Evolutionary conservation across 2,797 vertebrate species (phyloP).

Genomic region (Alcedo atthis): DNA sequence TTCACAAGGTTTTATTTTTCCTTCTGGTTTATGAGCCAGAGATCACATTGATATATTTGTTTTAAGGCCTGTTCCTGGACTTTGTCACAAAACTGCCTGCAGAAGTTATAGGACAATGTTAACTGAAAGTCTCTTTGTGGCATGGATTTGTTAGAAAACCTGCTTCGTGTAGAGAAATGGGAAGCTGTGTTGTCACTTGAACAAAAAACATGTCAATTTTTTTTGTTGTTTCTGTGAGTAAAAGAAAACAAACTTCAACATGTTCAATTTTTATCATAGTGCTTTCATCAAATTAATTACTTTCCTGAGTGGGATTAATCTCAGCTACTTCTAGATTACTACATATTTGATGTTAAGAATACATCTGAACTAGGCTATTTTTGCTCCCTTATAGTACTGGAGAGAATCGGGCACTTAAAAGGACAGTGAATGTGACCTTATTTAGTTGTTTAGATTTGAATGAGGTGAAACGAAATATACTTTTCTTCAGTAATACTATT

Average conservation of each 20-base stretch:
- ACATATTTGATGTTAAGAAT: background rate
- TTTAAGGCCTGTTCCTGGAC: background rate
- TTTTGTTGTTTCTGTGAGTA: background rate
- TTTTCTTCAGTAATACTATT: background rate
- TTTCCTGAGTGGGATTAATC: background rate
- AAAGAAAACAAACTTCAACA: background rate
- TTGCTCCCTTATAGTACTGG: background rate
- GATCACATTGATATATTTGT: background rate
- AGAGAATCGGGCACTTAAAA: background rate
- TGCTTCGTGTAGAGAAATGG: background rate
- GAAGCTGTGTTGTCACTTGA: background rate
- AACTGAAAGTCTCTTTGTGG: background rate
- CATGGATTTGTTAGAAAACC: background rate
- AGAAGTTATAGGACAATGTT: background rate
- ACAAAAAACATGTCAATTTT: background rate
- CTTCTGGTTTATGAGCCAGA: background rate
- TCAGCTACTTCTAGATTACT: background rate
- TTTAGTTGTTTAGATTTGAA: background rate
- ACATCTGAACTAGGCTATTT: background rate
- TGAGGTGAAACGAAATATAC: background rate
- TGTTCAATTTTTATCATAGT: background rate
- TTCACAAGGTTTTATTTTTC: background rate
- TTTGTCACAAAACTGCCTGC: background rate
- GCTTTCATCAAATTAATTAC: background rate
- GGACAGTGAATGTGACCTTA: background rate